Conservation (phyloP, 2,797 vertebrate genomes). For the Coreius guichenoti region DNA sequence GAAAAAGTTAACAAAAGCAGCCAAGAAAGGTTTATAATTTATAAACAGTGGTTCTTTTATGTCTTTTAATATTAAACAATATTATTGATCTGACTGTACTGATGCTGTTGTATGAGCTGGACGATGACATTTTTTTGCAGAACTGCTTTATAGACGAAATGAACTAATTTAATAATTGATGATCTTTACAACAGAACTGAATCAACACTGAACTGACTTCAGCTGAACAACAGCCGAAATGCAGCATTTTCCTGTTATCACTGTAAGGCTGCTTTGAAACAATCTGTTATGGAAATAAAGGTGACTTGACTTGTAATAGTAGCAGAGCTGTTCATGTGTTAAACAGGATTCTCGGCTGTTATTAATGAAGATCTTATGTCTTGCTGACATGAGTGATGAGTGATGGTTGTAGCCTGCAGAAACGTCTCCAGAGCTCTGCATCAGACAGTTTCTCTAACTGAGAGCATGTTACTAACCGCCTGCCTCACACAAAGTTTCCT, state of each 20-base stretch:
- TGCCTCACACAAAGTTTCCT: neutral
- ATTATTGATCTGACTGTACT: too few relatives aligned
- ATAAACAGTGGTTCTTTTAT: constrained; percentile 43
- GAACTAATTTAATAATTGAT: too few relatives aligned
- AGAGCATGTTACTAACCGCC: neutral
- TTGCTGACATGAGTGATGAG: constrained; percentile 25
- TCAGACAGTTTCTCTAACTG: neutral
- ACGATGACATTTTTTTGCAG: too few relatives aligned
- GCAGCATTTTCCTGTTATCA: too few relatives aligned
- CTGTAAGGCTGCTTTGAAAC: too few relatives aligned
- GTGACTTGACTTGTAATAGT: constrained; percentile 52
- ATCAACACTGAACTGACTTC: too few relatives aligned
- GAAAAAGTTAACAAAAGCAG: neutral
- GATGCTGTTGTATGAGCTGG: too few relatives aligned
- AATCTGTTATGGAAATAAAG: too few relatives aligned
- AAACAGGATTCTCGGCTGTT: constrained; percentile 60
- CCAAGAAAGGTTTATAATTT: neutral
- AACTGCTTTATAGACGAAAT: too few relatives aligned
- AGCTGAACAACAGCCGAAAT: too few relatives aligned
- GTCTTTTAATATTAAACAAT: too few relatives aligned
- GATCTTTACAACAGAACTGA: too few relatives aligned
- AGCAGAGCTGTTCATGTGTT: constrained; percentile 52
- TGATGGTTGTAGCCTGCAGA: constrained; percentile 9
- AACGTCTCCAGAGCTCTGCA: constrained; percentile 7
- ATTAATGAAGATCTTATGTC: constrained; percentile 47